phyloP scores from a whole-genome alignment of 1,140 invertebrate genomes.

The Mercenaria mercenaria region DNA sequence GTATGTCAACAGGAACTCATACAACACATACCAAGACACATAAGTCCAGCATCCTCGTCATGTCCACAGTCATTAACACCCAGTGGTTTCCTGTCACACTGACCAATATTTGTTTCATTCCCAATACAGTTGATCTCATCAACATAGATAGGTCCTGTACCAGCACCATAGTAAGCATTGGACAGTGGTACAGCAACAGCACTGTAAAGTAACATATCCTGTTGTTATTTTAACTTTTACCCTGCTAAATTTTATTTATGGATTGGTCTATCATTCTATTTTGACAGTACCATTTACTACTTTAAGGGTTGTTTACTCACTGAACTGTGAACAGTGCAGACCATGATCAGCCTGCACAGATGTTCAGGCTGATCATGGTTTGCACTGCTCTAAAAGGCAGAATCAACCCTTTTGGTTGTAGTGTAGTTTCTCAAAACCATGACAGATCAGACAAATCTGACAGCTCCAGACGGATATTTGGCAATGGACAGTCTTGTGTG shows the following conservation, averaged over 20 bases:
- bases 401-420: too few species aligned
- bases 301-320: too few species aligned
- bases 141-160: slow-evolving; percentile 87
- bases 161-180: slow-evolving; percentile 66
- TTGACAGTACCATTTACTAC: not conserved
- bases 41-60: slow-evolving; percentile 88
- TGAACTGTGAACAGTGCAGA: too few species aligned
- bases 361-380: too few species aligned
- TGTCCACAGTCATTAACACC: slow-evolving; percentile 89
- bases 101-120: slow-evolving; percentile 89
- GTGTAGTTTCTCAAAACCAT: too few species aligned
- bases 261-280: too few species aligned
- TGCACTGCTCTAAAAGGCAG: too few species aligned
- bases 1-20: too few species aligned
- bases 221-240: not conserved
- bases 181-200: slow-evolving; percentile 49
- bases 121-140: slow-evolving; percentile 88
- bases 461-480: too few species aligned
- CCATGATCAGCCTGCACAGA: too few species aligned
- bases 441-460: too few species aligned
- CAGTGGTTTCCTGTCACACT: slow-evolving; percentile 91
- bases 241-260: not conserved
- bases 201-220: slow-evolving; percentile 17
- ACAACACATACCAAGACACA: slow-evolving; percentile 67
- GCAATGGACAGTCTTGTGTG: too few species aligned